Evolutionary conservation across 2,113 vertebrate genomes (phyloP), one percentile per base, ranked within the genome.

Genomic region (Caloenas nicobarica): DNA sequence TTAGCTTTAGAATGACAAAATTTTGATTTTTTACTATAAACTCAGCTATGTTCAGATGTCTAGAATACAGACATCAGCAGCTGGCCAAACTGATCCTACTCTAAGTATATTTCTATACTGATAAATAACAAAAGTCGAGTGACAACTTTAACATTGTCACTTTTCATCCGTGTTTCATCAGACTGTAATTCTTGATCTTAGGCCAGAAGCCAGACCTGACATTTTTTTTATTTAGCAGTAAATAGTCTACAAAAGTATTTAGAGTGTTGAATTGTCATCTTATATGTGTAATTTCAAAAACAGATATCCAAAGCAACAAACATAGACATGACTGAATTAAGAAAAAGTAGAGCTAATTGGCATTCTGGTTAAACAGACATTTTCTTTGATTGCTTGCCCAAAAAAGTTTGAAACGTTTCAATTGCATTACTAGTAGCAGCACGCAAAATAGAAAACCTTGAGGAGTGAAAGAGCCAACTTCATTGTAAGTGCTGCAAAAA

Each of bases 371-470:
- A 44, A 77, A 57, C 3, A 56, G 9, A 2, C 44, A 4, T 15
- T 73, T 80, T 28, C 3, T 61, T 24, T 22, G 5, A 2, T 31
- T 53, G 2, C 2, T 88, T 42, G 6, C 16, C 6, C 6, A 1
- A 73, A 70, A 68, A 79, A 1, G 5, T 61, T 16, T n/a, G 16
- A 77, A 36, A 14, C 50, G 1, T 36, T 19, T 78, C 44, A n/a
- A 9, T 7, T 42, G 2, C 17, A 11, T 28, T 40, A 8, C 6
- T 33, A 36, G 7, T 2, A 76, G 13, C 2, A 2, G 21, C 5
- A 40, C 14, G 25, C 1, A 60, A 65, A 78, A 31, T 4, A 14
- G 46, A 54, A 81, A 86, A 72, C 4, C 9, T 28, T 16, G 8
- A 77, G 28, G 26, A 69, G 17, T 10, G 23, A 46, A 50, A 54